Conservation (phyloP, 2,888 invertebrate genomes). For the Serrognathus titanus region DNA sequence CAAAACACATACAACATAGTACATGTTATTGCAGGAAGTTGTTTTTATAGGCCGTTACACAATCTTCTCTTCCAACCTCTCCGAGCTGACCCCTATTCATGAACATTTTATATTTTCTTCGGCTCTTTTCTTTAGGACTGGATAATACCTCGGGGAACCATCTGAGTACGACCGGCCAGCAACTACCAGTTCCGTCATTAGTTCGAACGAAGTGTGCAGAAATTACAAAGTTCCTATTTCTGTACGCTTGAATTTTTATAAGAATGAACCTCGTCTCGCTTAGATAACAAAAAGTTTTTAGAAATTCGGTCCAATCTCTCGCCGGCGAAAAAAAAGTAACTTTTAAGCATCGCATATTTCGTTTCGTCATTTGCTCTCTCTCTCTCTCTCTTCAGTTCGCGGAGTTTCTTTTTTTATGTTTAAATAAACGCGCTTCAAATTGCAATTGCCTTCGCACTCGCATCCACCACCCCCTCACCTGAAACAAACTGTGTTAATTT, state of each 20-base stretch:
- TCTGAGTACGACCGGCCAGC: slow-evolving; percentile 30
- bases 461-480: no score
- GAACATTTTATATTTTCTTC: slow-evolving; percentile 31
- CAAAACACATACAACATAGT: background rate
- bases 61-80: slow-evolving; percentile 17
- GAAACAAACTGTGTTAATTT: no score
- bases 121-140: slow-evolving; percentile 26
- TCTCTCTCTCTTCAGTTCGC: no score
- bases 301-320: no score
- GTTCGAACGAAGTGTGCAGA: slow-evolving; percentile 25
- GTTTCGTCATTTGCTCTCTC: no score
- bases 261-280: slow-evolving; percentile 2
- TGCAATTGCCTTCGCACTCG: no score
- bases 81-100: slow-evolving; percentile 29
- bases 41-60: slow-evolving; percentile 17
- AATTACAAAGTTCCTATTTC: slow-evolving; percentile 23
- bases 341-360: no score
- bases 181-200: slow-evolving; percentile 36
- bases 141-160: slow-evolving; percentile 38
- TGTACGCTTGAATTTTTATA: slow-evolving; percentile 13
- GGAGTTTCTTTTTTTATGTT: no score
- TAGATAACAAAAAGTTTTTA: background rate
- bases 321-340: no score
- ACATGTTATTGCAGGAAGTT: slow-evolving; percentile 17
- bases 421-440: no score